Conservation (phyloP, 2,113 vertebrate species). For the Xiphophorus maculatus region DNA sequence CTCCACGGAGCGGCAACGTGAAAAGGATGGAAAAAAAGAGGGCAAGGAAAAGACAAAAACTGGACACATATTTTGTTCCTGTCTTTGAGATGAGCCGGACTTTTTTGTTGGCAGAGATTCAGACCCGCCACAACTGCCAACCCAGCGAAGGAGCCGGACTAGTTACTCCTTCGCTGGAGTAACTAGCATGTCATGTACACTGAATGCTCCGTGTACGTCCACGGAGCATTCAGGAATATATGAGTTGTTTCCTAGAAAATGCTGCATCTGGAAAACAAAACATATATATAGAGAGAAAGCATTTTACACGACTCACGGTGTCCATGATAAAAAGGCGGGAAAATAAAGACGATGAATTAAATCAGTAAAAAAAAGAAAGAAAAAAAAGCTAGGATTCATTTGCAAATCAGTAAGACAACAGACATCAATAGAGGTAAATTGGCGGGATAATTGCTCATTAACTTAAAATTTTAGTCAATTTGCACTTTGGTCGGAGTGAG, state of each 20-base stretch:
- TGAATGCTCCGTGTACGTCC: too few relatives aligned
- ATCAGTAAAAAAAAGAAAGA: slow-evolving; percentile 12
- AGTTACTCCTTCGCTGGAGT: too few relatives aligned
- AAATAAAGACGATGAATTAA: slow-evolving; percentile 60
- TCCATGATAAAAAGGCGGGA: slow-evolving; percentile 48
- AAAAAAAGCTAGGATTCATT: slow-evolving; percentile 43
- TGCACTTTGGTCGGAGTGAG: slow-evolving; percentile 56
- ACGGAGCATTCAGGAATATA: slow-evolving; percentile 26
- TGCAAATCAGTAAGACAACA: slow-evolving; percentile 59
- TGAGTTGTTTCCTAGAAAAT: slow-evolving; percentile 38
- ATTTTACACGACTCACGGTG: slow-evolving; percentile 24
- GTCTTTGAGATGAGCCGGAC: too few relatives aligned
- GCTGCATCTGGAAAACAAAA: slow-evolving; percentile 32
- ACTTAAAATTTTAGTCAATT: slow-evolving; percentile 72
- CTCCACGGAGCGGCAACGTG: too few relatives aligned
- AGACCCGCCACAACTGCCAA: too few relatives aligned
- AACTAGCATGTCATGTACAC: too few relatives aligned
- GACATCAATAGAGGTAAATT: slow-evolving; percentile 64
- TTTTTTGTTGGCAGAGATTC: too few relatives aligned
- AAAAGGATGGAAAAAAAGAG: too few relatives aligned
- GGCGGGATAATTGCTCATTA: slow-evolving; percentile 73
- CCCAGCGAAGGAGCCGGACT: too few relatives aligned
- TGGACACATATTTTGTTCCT: too few relatives aligned
- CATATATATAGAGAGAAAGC: background rate
- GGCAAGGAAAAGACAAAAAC: too few relatives aligned